Conservation (phyloP, 2,113 vertebrate species). For the Coregonus clupeaformis region DNA sequence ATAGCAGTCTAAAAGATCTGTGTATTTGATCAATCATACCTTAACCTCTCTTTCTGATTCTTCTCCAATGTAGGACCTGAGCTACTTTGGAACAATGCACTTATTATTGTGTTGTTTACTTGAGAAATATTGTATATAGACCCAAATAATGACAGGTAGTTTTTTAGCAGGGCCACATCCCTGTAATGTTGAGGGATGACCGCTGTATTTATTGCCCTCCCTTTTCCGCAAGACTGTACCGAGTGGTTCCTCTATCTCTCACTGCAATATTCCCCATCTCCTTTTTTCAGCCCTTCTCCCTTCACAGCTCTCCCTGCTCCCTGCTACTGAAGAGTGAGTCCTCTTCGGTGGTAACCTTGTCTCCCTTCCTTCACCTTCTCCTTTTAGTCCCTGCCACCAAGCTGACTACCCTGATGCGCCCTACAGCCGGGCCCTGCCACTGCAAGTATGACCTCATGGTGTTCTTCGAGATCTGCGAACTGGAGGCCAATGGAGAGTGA, state of each 20-base stretch:
- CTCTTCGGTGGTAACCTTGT: background rate
- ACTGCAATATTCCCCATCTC: constrained; percentile 34
- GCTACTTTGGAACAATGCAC: no score
- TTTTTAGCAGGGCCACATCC: background rate
- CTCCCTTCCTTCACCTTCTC: background rate
- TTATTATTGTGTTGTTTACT: no score
- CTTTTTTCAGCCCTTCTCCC: background rate
- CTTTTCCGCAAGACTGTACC: constrained; percentile 9
- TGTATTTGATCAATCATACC: no score
- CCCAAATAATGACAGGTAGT: background rate
- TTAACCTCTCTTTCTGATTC: no score
- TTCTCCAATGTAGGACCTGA: no score
- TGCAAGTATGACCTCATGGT: constrained; percentile 96
- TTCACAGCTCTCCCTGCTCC: background rate
- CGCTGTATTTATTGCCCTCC: background rate
- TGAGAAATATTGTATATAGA: no score
- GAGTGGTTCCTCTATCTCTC: constrained; percentile 16
- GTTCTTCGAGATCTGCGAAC: constrained; percentile 97
- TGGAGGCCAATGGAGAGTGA: constrained; percentile 97
- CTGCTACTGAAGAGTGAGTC: no score
- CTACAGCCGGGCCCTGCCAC: constrained; percentile 86
- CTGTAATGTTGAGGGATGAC: constrained; percentile 4
- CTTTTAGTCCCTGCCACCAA: constrained; percentile 93
- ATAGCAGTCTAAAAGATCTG: no score
- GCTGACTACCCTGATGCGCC: constrained; percentile 84